Evolutionary conservation across 1,140 invertebrate species (phyloP).

Genomic region (Euwallacea similis): DNA sequence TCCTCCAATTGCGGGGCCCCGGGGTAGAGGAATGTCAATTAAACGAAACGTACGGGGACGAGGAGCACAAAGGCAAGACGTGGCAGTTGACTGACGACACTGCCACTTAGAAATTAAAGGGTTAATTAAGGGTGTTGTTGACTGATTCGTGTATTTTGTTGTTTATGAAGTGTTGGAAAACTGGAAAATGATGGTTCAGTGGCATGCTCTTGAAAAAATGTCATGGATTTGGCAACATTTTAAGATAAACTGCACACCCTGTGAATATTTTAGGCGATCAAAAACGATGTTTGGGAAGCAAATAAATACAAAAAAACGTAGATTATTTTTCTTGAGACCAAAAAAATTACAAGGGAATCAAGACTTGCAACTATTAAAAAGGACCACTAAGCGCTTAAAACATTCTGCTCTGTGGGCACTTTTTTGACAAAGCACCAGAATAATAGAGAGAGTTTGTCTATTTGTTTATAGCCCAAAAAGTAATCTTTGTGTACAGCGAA

Average conservation of each 20-base stretch:
- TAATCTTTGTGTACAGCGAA: no score
- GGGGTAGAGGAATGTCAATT: constrained; percentile 50
- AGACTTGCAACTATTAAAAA: background rate
- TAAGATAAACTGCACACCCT: background rate
- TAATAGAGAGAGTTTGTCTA: background rate
- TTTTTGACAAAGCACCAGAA: background rate
- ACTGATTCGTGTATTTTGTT: background rate
- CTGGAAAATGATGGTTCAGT: background rate
- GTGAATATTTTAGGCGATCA: background rate
- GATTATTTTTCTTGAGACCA: background rate
- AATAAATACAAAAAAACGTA: no score
- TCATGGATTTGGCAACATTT: background rate
- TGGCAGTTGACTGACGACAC: constrained; percentile 55
- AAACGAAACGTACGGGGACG: constrained; percentile 56
- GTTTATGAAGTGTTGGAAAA: background rate
- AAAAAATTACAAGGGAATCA: background rate
- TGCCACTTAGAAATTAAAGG: constrained; percentile 3
- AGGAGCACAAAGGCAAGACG: constrained; percentile 56
- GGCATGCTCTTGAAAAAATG: background rate
- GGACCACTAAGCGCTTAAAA: background rate
- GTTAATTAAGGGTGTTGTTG: background rate
- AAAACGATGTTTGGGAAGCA: background rate
- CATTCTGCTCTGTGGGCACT: background rate
- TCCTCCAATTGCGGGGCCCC: constrained; percentile 64
- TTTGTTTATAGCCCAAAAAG: no score